phyloP scores from a whole-genome alignment of 1,140 invertebrate genomes.

The Hestina assimilis region DNA sequence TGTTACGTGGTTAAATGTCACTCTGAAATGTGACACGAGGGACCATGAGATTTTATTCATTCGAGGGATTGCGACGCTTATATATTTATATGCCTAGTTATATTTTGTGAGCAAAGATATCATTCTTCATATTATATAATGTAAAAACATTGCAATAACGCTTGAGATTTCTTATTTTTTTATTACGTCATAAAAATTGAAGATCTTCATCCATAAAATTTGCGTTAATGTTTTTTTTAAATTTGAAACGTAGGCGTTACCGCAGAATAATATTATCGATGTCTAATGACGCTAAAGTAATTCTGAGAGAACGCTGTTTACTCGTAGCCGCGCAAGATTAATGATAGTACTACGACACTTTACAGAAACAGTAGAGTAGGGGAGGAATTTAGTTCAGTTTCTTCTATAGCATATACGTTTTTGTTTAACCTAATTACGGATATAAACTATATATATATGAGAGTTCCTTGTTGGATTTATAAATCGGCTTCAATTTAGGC shows the following conservation, averaged over 20 bases:
- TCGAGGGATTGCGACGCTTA: too few relatives aligned
- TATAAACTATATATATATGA: conserved; percentile 40
- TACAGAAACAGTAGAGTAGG: conserved; percentile 27
- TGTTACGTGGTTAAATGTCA: conserved; percentile 18
- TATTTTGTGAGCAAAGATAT: too few relatives aligned
- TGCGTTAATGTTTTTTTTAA: background rate
- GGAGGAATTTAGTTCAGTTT: conserved; percentile 41
- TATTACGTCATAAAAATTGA: background rate
- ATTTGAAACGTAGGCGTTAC: background rate
- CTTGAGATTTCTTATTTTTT: too few relatives aligned
- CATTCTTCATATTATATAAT: too few relatives aligned
- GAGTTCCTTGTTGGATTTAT: conserved; percentile 43
- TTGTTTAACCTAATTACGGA: conserved; percentile 56
- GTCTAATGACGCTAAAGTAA: conserved; percentile 41
- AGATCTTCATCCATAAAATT: too few relatives aligned
- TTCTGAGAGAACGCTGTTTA: conserved; percentile 53
- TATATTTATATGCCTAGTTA: too few relatives aligned
- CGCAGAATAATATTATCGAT: background rate
- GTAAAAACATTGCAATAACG: too few relatives aligned
- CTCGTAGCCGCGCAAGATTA: conserved; percentile 61
- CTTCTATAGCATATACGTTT: conserved; percentile 32
- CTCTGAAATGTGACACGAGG: conserved; percentile 8
- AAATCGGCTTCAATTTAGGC: conserved; percentile 48
- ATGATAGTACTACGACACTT: conserved; percentile 56
- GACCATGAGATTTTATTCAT: conserved; percentile 3